Conservation (phyloP, 2,888 invertebrate genomes). For the Idaea straminata region DNA sequence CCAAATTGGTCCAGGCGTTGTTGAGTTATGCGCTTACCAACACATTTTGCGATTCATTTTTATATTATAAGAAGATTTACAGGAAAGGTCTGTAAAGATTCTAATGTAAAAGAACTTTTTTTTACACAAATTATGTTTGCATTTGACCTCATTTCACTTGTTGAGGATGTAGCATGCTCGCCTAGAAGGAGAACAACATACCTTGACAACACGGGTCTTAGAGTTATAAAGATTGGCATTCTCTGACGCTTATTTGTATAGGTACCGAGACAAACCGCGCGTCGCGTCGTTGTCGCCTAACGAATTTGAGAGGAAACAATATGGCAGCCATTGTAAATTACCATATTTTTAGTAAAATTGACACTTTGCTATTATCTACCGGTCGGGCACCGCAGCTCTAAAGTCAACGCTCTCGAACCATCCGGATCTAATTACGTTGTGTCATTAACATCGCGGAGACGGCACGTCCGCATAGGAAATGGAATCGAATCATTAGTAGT, state of each 20-base stretch:
- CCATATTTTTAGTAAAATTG: constrained; percentile 75
- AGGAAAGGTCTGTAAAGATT: too few relatives aligned
- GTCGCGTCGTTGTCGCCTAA: constrained; percentile 30
- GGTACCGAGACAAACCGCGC: constrained; percentile 20
- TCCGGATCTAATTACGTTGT: constrained; percentile 79
- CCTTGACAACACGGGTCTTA: too few relatives aligned
- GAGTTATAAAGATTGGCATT: not conserved
- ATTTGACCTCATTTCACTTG: too few relatives aligned
- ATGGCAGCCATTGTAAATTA: constrained; percentile 62
- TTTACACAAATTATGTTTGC: too few relatives aligned
- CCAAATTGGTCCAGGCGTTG: too few relatives aligned
- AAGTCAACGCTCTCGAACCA: constrained; percentile 75
- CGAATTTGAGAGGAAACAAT: constrained; percentile 44
- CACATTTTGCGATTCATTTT: too few relatives aligned
- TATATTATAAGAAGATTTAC: too few relatives aligned
- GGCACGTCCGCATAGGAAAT: constrained; percentile 80
- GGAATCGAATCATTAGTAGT: constrained; percentile 81
- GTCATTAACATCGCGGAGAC: constrained; percentile 77
- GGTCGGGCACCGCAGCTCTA: constrained; percentile 60
- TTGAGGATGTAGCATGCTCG: too few relatives aligned
- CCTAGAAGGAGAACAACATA: too few relatives aligned
- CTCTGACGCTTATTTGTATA: not conserved
- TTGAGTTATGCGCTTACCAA: too few relatives aligned
- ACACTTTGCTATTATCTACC: constrained; percentile 71
- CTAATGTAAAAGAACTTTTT: too few relatives aligned